Evolutionary conservation across 2,113 vertebrate species (phyloP).

Genomic region (Corydoras sp.): DNA sequence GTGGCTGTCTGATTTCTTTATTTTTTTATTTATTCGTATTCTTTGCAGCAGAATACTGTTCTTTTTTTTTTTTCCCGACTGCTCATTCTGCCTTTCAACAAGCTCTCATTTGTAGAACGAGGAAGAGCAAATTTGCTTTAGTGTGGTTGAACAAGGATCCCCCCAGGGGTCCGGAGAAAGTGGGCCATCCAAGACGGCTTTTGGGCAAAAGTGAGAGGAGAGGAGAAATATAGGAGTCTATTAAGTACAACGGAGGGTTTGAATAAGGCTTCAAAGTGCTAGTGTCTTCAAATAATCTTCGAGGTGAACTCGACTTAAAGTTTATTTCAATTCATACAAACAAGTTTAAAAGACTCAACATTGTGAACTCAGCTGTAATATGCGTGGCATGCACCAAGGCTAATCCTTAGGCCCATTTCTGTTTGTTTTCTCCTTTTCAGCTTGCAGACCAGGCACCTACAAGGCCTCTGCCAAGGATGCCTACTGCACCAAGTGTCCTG

Average conservation of each 20-base stretch:
- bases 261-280: too few species aligned
- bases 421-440: constrained; percentile 45
- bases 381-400: background rate
- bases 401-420: background rate
- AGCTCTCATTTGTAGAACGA: background rate
- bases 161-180: constrained; percentile 27
- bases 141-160: constrained; percentile 10
- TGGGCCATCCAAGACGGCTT: constrained; percentile 39
- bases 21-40: too few species aligned
- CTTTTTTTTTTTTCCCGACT: background rate
- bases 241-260: too few species aligned
- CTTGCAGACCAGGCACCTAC: constrained; percentile 72
- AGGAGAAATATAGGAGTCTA: constrained; percentile 3
- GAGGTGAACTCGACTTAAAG: too few species aligned
- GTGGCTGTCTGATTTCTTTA: background rate
- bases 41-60: too few species aligned
- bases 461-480: constrained; percentile 71
- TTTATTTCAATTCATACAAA: too few species aligned
- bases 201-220: constrained; percentile 8
- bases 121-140: constrained; percentile 9
- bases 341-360: too few species aligned
- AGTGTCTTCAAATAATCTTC: too few species aligned
- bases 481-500: constrained; percentile 74
- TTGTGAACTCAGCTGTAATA: background rate
- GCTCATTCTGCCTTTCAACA: background rate